Evolutionary conservation across 2,888 invertebrate genomes (phyloP), one percentile per base, ranked within the genome.

Genomic region (Omphaloscelis lunosa): DNA sequence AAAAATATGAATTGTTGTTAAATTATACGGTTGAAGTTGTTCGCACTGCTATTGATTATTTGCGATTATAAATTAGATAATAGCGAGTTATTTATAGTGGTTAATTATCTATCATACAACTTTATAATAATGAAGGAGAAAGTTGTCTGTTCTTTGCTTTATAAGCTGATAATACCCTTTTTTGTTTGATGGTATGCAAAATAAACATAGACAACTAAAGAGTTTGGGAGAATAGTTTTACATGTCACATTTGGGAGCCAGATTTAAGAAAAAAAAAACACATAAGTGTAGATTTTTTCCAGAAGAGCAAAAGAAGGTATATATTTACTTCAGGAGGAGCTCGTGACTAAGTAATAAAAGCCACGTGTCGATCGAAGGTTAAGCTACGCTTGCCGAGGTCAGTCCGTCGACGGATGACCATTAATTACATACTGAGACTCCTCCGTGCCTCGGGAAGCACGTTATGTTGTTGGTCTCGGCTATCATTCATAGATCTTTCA

Each of bases 31-130:
- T 65, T 29, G 62, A 41, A 59, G 48, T 65, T 67, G 41, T 69
- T 72, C 15, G 34, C 41, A 71, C 6, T 82, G 68, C 51, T 83
- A 86, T 77, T 73, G 70, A 73, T 86, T 34, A 56, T 68, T 17
- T 63, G 53, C 17, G 70, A 71, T 77, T 77, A 86, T 71, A 71
- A 68, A 58, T 62, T 11, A 72, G 53, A 63, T 70, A 73, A 77
- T 56, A 39, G 51, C 29, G 20, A 20, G 39, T 71, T 62, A 86
- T 86, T 82, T 83, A 83, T 82, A 23, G 65, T 34, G 12, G 39
- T 62, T 82, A 77, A 83, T 86, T 83, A 77, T 17, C 58, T 83
- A 77, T 17, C 58, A 66, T 82, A 66, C n/a, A 23, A 68, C 70
- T 68, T 59, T 59, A 58, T 48, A 51, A 72, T 62, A 69, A 69